A percentile compares a stretch with the other conserved stretches of the same genome.
Evolutionary conservation across 2,888 invertebrate genomes (phyloP).

Genomic region (Caenorhabditis becei): DNA sequence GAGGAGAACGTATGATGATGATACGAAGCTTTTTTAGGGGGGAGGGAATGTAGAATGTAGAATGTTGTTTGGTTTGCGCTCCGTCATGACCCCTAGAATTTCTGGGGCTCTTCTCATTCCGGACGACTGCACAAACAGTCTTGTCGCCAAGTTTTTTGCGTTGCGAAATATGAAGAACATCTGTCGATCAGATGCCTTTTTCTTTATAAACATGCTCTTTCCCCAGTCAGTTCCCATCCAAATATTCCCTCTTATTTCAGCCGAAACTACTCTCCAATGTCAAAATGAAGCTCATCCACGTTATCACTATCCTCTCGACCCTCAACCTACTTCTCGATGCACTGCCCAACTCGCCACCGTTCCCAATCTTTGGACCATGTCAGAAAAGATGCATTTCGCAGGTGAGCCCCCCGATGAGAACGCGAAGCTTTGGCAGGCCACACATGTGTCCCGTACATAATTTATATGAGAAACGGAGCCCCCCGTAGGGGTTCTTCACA

Average conservation of each 20-base stretch:
- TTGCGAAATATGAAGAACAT: slow-evolving; percentile 16
- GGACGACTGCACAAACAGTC: slow-evolving; percentile 2
- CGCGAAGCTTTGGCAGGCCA: background rate
- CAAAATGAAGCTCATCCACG: slow-evolving; percentile 47
- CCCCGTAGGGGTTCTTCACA: slow-evolving; percentile 6
- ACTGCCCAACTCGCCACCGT: slow-evolving; percentile 38
- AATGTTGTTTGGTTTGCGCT: slow-evolving; percentile 30
- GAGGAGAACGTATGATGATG: slow-evolving; percentile 35
- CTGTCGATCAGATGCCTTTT: slow-evolving; percentile 37
- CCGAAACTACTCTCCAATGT: slow-evolving; percentile 27
- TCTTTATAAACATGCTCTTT: background rate
- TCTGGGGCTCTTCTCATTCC: background rate
- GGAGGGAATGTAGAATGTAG: slow-evolving; percentile 5
- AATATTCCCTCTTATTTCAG: slow-evolving; percentile 22
- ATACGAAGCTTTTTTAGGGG: slow-evolving; percentile 21
- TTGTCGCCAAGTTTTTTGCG: background rate
- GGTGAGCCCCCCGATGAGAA: slow-evolving; percentile 11
- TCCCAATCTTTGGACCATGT: slow-evolving; percentile 57
- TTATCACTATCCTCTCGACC: slow-evolving; percentile 4
- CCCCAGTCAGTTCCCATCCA: no score
- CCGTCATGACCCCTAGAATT: slow-evolving; percentile 13
- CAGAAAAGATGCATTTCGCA: slow-evolving; percentile 56
- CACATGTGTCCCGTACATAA: slow-evolving; percentile 40
- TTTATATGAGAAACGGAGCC: slow-evolving; percentile 59
- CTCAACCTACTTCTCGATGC: background rate